Conservation (phyloP, 1,140 invertebrate species). For the Choristoneura fumiferana region DNA sequence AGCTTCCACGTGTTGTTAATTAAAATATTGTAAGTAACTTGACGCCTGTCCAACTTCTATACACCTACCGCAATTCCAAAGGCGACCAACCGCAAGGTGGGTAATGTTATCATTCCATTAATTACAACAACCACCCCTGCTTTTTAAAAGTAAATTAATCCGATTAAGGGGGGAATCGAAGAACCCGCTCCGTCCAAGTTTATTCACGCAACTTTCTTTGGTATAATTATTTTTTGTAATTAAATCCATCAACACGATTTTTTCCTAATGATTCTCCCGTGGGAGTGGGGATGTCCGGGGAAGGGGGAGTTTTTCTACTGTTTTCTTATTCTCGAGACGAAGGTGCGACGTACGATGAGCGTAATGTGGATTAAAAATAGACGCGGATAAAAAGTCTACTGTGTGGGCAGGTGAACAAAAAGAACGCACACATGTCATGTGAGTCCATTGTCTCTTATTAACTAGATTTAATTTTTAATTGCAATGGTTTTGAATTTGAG, state of each 20-base stretch:
- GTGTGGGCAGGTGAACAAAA: too few species aligned
- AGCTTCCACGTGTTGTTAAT: not conserved
- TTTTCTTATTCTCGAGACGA: slow-evolving; percentile 36
- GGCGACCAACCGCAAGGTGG: slow-evolving; percentile 64
- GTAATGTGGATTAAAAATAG: slow-evolving; percentile 19
- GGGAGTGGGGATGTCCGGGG: slow-evolving; percentile 52
- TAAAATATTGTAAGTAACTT: too few species aligned
- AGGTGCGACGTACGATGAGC: slow-evolving; percentile 22
- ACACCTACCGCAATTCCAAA: slow-evolving; percentile 24
- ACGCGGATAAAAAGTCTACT: not conserved
- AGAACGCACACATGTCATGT: too few species aligned
- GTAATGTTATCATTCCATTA: slow-evolving; percentile 78
- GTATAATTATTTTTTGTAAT: slow-evolving; percentile 78
- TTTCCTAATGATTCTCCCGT: slow-evolving; percentile 75
- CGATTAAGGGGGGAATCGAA: slow-evolving; percentile 75
- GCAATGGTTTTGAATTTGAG: too few species aligned
- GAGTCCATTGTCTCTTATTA: too few species aligned
- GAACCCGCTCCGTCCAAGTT: slow-evolving; percentile 74
- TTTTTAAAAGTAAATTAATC: slow-evolving; percentile 78
- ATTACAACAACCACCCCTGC: slow-evolving; percentile 73
- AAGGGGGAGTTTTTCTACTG: slow-evolving; percentile 47
- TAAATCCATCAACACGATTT: slow-evolving; percentile 79
- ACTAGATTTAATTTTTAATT: too few species aligned
- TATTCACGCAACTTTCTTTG: slow-evolving; percentile 75
- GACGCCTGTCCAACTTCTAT: too few species aligned